Conservation (phyloP, 2,113 vertebrate genomes). For the Nannospalax galili region DNA sequence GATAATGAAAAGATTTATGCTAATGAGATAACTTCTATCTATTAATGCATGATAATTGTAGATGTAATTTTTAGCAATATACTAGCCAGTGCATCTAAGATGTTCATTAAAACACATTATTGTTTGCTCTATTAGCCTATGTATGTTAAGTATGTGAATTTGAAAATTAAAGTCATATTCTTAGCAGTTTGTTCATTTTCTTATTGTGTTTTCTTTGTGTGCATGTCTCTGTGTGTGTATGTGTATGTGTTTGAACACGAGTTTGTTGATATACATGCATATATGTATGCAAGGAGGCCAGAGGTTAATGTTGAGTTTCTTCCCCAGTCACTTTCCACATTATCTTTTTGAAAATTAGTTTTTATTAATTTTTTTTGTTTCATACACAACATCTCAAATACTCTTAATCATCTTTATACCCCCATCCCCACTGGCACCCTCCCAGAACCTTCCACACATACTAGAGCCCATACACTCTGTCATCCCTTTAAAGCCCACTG, state of each 20-base stretch:
- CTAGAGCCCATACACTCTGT: too few species aligned
- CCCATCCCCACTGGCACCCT: too few species aligned
- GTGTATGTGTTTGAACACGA: not conserved
- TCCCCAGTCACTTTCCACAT: too few species aligned
- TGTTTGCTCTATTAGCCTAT: not conserved
- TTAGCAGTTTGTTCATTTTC: not conserved
- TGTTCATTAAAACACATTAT: conserved; percentile 33
- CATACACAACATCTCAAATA: too few species aligned
- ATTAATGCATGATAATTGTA: conserved; percentile 13
- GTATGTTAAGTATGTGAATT: not conserved
- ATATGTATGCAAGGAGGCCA: not conserved
- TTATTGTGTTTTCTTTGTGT: not conserved
- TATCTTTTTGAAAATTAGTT: too few species aligned
- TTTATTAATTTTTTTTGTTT: too few species aligned
- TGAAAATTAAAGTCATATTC: not conserved
- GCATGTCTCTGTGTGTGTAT: not conserved
- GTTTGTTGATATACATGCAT: too few species aligned
- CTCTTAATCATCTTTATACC: too few species aligned
- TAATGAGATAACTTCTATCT: conserved; percentile 4
- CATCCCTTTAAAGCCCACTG: too few species aligned
- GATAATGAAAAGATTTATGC: not conserved
- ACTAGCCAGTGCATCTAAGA: not conserved
- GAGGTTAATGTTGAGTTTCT: fast-evolving
- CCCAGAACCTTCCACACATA: too few species aligned
- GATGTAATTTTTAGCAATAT: conserved; percentile 7